These are phyloP conservation scores for Halcyon badia DNA, from an alignment of 2,797 vertebrate genomes.

Conservation along the genomic window DNA sequence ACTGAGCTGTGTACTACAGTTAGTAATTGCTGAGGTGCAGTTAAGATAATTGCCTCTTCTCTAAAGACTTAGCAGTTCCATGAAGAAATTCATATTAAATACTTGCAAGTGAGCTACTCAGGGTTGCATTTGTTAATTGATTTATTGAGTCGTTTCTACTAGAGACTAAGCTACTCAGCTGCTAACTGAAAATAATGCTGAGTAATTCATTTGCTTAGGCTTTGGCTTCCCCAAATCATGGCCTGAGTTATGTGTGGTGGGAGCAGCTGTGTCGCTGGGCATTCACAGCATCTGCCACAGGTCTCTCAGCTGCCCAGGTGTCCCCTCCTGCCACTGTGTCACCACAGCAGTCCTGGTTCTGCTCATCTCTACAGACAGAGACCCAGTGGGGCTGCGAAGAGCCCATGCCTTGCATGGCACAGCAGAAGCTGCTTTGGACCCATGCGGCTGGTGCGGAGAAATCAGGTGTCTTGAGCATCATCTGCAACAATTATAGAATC, in stretches of 20 bases:
- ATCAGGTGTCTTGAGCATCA: neutral
- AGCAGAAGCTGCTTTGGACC: neutral
- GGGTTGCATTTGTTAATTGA: constrained; percentile 61
- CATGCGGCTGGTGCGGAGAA: neutral
- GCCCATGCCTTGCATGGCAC: neutral
- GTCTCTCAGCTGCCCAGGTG: neutral
- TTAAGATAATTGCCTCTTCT: constrained; percentile 54
- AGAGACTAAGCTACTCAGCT: neutral
- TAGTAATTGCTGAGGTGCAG: constrained; percentile 44
- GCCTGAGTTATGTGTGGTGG: accelerated
- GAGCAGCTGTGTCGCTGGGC: neutral
- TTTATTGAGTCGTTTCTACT: constrained; percentile 56
- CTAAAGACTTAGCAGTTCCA: constrained; percentile 44
- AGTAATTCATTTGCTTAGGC: constrained; percentile 13
- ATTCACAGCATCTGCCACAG: neutral
- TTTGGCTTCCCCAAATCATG: neutral
- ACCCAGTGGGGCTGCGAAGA: neutral
- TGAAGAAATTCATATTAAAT: constrained; percentile 53
- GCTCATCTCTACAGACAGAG: neutral
- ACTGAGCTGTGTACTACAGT: neutral
- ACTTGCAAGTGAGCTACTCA: constrained; percentile 33
- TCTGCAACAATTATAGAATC: neutral
- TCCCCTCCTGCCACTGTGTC: neutral
- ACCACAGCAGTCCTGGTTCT: neutral
- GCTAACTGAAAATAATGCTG: constrained; percentile 41